Percentiles rank a stretch among this genome's conserved stretches.
These are phyloP conservation scores for Pogonomyrmex barbatus DNA, from an alignment of 1,140 invertebrate genomes.

Conservation along the genomic window DNA sequence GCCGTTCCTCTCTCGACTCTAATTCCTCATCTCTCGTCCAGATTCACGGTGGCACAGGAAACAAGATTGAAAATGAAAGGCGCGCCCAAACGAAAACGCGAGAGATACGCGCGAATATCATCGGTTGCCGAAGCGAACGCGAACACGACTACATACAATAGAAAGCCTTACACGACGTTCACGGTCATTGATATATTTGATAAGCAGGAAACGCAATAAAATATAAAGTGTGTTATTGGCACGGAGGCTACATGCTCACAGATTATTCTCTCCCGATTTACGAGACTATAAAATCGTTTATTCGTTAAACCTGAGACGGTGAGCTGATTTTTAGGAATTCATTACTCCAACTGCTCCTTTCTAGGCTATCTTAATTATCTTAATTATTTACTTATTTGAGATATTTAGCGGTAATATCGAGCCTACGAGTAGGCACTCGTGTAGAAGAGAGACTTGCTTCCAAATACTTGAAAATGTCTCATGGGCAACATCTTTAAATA, in stretches of 20 bases:
- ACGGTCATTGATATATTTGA: conserved; percentile 52
- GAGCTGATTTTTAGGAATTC: background rate
- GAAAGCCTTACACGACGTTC: conserved; percentile 14
- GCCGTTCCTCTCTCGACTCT: background rate
- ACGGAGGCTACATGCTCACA: background rate
- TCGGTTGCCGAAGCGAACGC: background rate
- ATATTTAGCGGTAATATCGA: background rate
- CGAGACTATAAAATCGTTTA: conserved; percentile 27
- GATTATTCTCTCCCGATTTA: conserved; percentile 31
- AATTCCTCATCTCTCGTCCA: background rate
- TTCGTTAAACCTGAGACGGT: conserved; percentile 12
- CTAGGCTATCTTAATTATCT: conserved; percentile 14
- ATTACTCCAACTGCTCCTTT: background rate
- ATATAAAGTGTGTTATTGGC: conserved; percentile 61
- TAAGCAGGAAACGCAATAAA: conserved; percentile 56
- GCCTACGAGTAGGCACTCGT: background rate
- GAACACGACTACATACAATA: background rate
- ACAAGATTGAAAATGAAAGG: conserved; percentile 53
- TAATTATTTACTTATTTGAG: conserved; percentile 24
- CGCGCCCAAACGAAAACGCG: background rate
- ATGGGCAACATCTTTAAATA: too few species aligned
- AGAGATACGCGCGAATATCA: background rate
- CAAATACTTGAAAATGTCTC: background rate
- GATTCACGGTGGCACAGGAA: background rate
- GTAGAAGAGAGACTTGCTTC: background rate